Percentiles rank a stretch among this genome's conserved stretches.
These are phyloP conservation scores for Gonioctena quinquepunctata DNA, from an alignment of 1,140 invertebrate species.

Conservation along the genomic window DNA sequence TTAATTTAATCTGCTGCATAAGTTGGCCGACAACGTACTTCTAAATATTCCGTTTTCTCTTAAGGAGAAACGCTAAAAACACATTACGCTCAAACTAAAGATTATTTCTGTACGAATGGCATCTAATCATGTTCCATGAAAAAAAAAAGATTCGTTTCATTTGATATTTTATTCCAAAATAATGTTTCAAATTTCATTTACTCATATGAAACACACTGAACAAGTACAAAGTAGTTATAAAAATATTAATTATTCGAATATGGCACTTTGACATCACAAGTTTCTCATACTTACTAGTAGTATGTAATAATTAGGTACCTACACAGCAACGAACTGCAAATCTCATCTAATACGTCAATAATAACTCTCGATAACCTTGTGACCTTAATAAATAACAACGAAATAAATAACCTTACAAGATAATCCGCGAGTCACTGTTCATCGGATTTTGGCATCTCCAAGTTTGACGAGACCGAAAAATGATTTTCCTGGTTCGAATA, in stretches of 20 bases:
- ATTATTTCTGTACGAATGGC: too few species aligned
- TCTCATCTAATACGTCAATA: background rate
- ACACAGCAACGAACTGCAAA: background rate
- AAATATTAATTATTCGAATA: background rate
- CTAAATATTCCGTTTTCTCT: too few species aligned
- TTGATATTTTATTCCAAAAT: too few species aligned
- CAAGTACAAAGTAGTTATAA: background rate
- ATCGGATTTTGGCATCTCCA: constrained; percentile 59
- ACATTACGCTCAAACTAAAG: too few species aligned
- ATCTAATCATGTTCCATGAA: too few species aligned
- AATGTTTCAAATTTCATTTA: too few species aligned
- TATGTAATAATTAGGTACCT: background rate
- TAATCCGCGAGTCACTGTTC: background rate
- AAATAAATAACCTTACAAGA: background rate
- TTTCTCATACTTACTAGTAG: too few species aligned
- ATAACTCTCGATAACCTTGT: background rate
- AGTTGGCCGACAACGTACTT: too few species aligned
- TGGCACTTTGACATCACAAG: background rate
- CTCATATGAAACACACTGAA: background rate
- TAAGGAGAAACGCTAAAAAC: too few species aligned
- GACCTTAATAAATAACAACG: background rate
- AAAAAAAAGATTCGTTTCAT: too few species aligned
- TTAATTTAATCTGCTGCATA: too few species aligned
- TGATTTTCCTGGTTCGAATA: constrained; percentile 75
- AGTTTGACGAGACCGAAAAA: constrained; percentile 79